A percentile compares a stretch with the other conserved stretches of the same genome.
Evolutionary conservation across 2,113 vertebrate genomes (phyloP).

Genomic region (Anguilla rostrata): DNA sequence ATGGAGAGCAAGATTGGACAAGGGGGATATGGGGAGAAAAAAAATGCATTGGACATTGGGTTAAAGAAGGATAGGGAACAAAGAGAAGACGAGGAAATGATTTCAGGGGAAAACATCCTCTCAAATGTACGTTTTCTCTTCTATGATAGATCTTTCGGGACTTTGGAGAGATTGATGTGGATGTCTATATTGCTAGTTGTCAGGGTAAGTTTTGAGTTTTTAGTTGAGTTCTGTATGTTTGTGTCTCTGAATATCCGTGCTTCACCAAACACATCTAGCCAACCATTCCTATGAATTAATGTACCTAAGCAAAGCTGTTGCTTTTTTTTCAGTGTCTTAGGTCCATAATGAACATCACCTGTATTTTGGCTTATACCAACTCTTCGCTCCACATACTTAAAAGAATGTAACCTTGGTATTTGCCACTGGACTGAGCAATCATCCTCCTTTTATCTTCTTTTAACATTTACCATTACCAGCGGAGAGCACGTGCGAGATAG

Average conservation of each 20-base stretch:
- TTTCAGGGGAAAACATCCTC: too few species aligned
- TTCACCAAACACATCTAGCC: background rate
- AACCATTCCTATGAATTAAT: too few species aligned
- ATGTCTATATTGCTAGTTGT: conserved; percentile 69
- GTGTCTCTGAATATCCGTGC: background rate
- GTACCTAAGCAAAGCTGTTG: too few species aligned
- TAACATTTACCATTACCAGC: too few species aligned
- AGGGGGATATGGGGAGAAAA: conserved; percentile 22
- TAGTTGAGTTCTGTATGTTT: background rate
- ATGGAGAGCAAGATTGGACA: background rate
- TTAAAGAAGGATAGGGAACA: background rate
- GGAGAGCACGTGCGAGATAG: too few species aligned
- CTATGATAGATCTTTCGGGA: conserved; percentile 80
- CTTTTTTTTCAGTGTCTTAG: too few species aligned
- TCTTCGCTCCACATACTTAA: too few species aligned
- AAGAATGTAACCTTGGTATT: too few species aligned
- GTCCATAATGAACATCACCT: too few species aligned
- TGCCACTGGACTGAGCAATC: too few species aligned
- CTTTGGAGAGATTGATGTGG: conserved; percentile 79
- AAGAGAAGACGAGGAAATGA: background rate
- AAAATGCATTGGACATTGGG: background rate
- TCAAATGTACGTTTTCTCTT: background rate
- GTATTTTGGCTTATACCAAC: too few species aligned
- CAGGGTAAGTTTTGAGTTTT: conserved; percentile 61
- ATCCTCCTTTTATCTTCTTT: too few species aligned